Percentiles rank a stretch among this genome's conserved stretches.
phyloP scores from a whole-genome alignment of 2,797 vertebrate species.

The Furcifer pardalis region DNA sequence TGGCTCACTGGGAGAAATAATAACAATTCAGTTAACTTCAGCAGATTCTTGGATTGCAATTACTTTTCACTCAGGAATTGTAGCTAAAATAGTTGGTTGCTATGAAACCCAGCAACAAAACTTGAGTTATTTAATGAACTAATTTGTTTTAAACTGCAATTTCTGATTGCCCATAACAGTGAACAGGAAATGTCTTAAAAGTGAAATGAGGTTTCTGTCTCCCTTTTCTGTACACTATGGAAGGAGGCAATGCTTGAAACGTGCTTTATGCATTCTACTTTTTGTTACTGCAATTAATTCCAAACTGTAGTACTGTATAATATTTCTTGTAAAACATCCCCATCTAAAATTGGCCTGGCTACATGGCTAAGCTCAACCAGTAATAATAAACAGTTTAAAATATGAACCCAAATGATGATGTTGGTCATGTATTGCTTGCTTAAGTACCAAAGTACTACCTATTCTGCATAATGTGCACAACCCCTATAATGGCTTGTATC shows the following conservation, averaged over 20 bases:
- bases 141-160: neutral
- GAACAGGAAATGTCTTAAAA: neutral
- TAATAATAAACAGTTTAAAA: neutral
- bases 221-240: no score
- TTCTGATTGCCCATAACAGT: neutral
- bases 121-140: neutral
- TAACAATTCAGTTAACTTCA: neutral
- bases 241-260: no score
- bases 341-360: neutral
- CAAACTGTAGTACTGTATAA: neutral
- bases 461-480: no score
- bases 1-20: neutral
- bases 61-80: neutral
- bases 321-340: no score
- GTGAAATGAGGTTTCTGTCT: neutral
- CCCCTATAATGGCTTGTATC: neutral
- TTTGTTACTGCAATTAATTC: neutral
- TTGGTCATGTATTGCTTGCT: neutral
- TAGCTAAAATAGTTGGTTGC: neutral
- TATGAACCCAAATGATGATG: neutral
- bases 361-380: neutral
- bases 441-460: neutral
- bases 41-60: neutral
- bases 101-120: neutral
- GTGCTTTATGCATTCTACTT: neutral